Conservation (phyloP, 2,888 invertebrate genomes). For the Scaptomyza caliginosa region DNA sequence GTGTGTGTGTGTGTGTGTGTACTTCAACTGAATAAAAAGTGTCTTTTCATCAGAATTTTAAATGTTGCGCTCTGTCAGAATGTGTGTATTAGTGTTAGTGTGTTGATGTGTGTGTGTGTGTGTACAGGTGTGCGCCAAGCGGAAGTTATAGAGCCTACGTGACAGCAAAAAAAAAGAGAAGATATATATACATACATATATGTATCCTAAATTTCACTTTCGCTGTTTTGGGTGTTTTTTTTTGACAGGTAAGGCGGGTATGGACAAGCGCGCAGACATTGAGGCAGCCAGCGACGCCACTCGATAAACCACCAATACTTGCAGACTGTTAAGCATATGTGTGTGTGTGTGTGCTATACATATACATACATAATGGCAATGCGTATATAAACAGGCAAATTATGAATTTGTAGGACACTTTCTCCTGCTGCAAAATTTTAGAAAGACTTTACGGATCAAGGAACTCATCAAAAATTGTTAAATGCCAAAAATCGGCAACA, state of each 20-base stretch:
- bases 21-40: conserved; percentile 65
- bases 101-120: conserved; percentile 42
- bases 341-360: conserved; percentile 22
- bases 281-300: conserved; percentile 59
- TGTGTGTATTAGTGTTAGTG: conserved; percentile 32
- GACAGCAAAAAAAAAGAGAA: conserved; percentile 52
- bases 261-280: conserved; percentile 64
- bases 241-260: conserved; percentile 55
- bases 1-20: conserved; percentile 16
- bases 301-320: conserved; percentile 67
- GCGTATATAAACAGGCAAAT: conserved; percentile 70
- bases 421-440: conserved; percentile 48
- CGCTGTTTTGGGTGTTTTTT: conserved; percentile 42
- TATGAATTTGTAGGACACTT: conserved; percentile 78
- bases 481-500: conserved; percentile 64
- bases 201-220: conserved; percentile 52
- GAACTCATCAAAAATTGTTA: conserved; percentile 79
- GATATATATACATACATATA: conserved; percentile 15
- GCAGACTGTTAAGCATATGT: conserved; percentile 12
- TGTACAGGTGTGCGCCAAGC: conserved; percentile 66
- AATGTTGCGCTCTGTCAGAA: conserved; percentile 49
- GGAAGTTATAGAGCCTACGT: conserved; percentile 74
- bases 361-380: conserved; percentile 12
- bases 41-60: conserved; percentile 78
- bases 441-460: conserved; percentile 78